Evolutionary conservation across 1,140 invertebrate species (phyloP).

Genomic region (Drosophila erecta): DNA sequence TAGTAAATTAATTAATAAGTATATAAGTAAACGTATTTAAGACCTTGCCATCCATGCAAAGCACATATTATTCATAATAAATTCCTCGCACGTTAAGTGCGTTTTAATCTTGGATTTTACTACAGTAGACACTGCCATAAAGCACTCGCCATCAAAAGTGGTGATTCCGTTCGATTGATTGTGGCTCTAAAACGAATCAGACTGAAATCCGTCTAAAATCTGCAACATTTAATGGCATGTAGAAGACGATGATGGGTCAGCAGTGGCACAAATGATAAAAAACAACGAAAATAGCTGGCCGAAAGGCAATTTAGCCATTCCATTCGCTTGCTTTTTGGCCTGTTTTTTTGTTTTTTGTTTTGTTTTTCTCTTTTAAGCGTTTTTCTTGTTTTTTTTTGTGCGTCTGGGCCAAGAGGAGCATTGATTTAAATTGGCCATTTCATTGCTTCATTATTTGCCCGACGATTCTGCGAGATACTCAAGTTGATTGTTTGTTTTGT

Average conservation of each 20-base stretch:
- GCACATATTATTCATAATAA: neutral
- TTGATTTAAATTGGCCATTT: slow-evolving; percentile 76
- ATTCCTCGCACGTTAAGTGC: neutral
- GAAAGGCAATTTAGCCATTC: slow-evolving; percentile 50
- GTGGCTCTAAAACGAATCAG: slow-evolving; percentile 10
- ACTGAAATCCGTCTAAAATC: slow-evolving; percentile 18
- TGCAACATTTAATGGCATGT: slow-evolving; percentile 41
- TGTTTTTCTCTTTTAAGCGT: slow-evolving; percentile 1
- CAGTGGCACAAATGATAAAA: slow-evolving; percentile 19
- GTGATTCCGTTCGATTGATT: slow-evolving; percentile 24
- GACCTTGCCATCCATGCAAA: neutral
- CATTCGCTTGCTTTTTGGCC: slow-evolving; percentile 33
- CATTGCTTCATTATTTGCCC: slow-evolving; percentile 70
- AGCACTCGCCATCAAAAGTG: slow-evolving; percentile 7
- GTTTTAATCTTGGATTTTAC: neutral
- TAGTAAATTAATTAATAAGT: too few relatives aligned
- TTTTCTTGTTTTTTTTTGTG: neutral
- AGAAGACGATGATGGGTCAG: slow-evolving; percentile 34
- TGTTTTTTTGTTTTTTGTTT: neutral
- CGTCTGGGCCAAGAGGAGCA: slow-evolving; percentile 41
- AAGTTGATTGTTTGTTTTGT: slow-evolving; percentile 64
- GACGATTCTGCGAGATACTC: slow-evolving; percentile 43
- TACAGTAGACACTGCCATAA: neutral
- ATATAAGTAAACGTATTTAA: too few relatives aligned
- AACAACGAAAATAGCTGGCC: slow-evolving; percentile 25